Evolutionary conservation across 2,113 vertebrate species (phyloP).

Genomic region (Notiomystis cincta): DNA sequence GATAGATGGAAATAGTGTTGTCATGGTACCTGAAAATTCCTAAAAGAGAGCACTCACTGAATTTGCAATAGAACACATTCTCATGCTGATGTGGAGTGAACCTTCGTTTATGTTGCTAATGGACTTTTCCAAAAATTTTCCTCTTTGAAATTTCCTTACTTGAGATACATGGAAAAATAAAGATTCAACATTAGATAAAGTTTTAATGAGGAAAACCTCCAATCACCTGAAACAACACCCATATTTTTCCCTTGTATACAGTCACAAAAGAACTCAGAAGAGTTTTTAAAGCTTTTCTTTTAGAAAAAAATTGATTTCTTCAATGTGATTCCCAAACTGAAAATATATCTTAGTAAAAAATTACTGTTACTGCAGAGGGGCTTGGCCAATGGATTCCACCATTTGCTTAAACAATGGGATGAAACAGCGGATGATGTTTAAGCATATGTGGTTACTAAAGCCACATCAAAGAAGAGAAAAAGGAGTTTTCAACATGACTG

Average conservation of each 20-base stretch:
- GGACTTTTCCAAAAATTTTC: not conserved
- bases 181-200: not conserved
- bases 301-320: not conserved
- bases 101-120: not conserved
- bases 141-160: not conserved
- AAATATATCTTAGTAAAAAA: not conserved
- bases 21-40: not conserved
- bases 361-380: not conserved
- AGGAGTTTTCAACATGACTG: not conserved
- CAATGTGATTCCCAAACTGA: not conserved
- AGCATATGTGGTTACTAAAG: not conserved
- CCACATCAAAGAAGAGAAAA: not conserved
- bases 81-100: not conserved
- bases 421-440: not conserved
- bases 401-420: not conserved
- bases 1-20: not conserved
- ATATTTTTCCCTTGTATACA: not conserved
- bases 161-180: not conserved
- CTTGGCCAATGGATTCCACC: not conserved
- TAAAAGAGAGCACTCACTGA: not conserved
- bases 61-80: not conserved
- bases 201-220: not conserved
- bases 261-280: not conserved
- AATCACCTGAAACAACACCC: not conserved
- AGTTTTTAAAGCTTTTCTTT: not conserved